Base-by-base conservation (phyloP, 1,140 invertebrate genomes). In the Drosophila kikkawai region DNA sequence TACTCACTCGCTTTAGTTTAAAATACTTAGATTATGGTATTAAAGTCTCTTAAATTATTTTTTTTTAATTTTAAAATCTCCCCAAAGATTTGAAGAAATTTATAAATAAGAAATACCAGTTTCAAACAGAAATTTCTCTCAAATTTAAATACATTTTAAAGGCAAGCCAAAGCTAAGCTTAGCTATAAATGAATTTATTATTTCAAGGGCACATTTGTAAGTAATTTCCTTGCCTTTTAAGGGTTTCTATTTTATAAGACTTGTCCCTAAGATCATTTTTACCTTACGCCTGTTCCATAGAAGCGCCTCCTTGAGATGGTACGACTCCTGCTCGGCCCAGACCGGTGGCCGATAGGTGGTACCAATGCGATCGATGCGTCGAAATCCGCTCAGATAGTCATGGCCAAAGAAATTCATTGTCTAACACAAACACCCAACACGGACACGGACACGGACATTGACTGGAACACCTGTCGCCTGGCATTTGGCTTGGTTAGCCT, bases 381-480 rank as follows among this genome's bases (percentile, higher is more conserved):
- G 73, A 70, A 90, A 80, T 63, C 84, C 80, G 80, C 77, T 84
- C 45, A 84, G 50, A 84, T 87, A 70, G 47, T 87, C 85, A 90
- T 80, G 85, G 69, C 80, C 77, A 71, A 87, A 84, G 69, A 87
- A 75, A 87, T 87, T 84, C 84, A 87, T 87, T 70, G 69, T 88
- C 77, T 68, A 73, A 61, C 2, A 37, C 13, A 13, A 44, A 39
- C 17, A 55, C 17, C 50, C n/a, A 34, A 53, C 6, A 8, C 50
- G n/a, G 32, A 53, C 11, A 15, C 48, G 1, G 48, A 51, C 15
- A 9, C 22, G 7, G 19, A 48, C 12, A 13, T 11, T 32, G 50
- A 53, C 17, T 8, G 6, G 51, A 7, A 36, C 15, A 26, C 53
- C n/a, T 51, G 56, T n/a, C 61, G 58, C 42, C 61, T 65, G 58